Conservation (phyloP, 1,140 invertebrate genomes). For the Galleria mellonella region DNA sequence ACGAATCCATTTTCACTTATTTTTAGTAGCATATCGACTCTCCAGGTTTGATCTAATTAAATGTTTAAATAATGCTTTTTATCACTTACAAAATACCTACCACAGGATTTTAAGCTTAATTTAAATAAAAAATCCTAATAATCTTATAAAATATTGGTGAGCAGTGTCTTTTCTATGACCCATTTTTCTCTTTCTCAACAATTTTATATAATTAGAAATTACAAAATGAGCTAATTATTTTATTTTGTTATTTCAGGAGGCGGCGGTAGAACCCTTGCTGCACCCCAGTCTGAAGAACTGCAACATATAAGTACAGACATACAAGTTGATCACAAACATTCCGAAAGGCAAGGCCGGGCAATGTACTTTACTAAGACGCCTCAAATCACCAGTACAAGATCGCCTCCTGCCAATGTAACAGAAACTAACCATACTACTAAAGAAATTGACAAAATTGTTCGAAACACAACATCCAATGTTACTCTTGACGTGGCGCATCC, state of each 20-base stretch:
- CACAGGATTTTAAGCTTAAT: no score
- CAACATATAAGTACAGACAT: conserved; percentile 27
- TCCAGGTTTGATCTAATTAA: no score
- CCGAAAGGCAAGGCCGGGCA: conserved; percentile 48
- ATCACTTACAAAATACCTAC: no score
- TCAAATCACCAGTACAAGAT: conserved; percentile 10
- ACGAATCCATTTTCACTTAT: no score
- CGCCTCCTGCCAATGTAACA: conserved; percentile 18
- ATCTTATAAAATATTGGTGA: no score
- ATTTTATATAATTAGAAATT: no score
- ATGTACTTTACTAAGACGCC: conserved; percentile 56
- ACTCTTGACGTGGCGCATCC: conserved; percentile 23
- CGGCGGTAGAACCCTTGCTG: conserved; percentile 34
- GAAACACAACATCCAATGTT: conserved; percentile 18
- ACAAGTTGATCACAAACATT: conserved; percentile 22
- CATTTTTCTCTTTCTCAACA: no score
- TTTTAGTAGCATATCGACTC: no score
- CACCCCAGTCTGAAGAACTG: conserved; percentile 48
- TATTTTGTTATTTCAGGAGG: conserved; percentile 37
- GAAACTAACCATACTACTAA: conserved; percentile 1
- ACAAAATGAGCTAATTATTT: not conserved
- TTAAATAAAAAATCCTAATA: no score
- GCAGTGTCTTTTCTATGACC: no score
- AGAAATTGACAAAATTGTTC: conserved; percentile 6
- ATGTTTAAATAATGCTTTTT: no score